phyloP scores from a whole-genome alignment of 2,888 invertebrate genomes.

The Maniola hyperantus region DNA sequence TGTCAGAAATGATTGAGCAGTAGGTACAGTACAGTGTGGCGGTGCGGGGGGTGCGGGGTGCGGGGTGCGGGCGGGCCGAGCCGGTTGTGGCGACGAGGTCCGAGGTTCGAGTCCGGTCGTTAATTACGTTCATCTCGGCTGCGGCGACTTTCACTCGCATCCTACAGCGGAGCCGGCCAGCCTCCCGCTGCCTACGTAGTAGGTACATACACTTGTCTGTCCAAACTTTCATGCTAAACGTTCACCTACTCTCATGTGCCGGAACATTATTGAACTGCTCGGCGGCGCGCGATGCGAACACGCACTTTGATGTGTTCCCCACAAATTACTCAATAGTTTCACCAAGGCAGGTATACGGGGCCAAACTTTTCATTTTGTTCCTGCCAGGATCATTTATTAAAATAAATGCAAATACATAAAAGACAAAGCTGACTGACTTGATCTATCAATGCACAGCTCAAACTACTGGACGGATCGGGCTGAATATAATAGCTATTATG shows the following conservation, averaged over 20 bases:
- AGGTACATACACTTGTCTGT: constrained; percentile 19
- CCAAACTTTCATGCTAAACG: constrained; percentile 17
- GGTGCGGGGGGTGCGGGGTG: not conserved
- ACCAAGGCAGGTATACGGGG: too few relatives aligned
- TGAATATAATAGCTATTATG: too few relatives aligned
- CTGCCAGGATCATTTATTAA: too few relatives aligned
- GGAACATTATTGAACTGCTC: not conserved
- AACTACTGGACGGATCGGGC: too few relatives aligned
- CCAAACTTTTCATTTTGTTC: too few relatives aligned
- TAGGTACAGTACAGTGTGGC: too few relatives aligned
- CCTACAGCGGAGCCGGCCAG: not conserved
- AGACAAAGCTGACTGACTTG: too few relatives aligned
- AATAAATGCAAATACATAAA: too few relatives aligned
- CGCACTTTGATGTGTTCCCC: too few relatives aligned
- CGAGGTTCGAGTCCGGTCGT: constrained; percentile 6
- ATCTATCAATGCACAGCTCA: too few relatives aligned
- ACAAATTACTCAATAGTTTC: not conserved
- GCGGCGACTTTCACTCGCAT: constrained; percentile 28
- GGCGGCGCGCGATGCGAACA: not conserved
- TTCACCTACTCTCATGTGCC: constrained; percentile 15
- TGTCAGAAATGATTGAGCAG: constrained; percentile 2
- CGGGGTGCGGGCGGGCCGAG: not conserved
- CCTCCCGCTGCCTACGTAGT: not conserved
- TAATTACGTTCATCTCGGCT: constrained; percentile 27
- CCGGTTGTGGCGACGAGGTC: not conserved